Evolutionary conservation across 2,113 vertebrate genomes (phyloP), one percentile per base, ranked within the genome.

Genomic region (Danionella cerebrum): DNA sequence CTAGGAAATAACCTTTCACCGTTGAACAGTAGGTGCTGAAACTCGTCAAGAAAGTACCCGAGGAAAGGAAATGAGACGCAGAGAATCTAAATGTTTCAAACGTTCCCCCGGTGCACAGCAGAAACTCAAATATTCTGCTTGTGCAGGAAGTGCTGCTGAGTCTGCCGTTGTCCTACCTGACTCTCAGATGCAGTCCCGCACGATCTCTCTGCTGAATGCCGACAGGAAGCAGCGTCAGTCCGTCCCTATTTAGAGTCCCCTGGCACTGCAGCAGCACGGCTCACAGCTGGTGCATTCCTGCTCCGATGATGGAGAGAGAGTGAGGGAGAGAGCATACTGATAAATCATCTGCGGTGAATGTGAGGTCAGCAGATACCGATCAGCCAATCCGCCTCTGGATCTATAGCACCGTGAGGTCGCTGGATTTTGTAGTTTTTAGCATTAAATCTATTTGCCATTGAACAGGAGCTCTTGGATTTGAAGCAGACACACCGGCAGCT

Each of bases 211-310:
- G 63, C 73, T 82, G 63, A 48, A 45, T 22, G 78, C 76, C 78
- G 80, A 80, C 81, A 82, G 78, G 77, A 86, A 83, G 74, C 80
- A 76, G 69, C 78, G 72, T 80, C 82, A 79, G 82, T 84, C 78
- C 82, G 84, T 86, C 76, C 84, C 84, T 87, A 84, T 89, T 87
- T 84, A 86, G 84, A 72, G 78, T 86, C 84, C 76, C 73, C 50
- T 76, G 80, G 83, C 77, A 68, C 80, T 76, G 84, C 69, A 18
- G 84, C 69, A 18, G 73, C 80, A 79, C 67, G 55, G 70, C 58
- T 80, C 77, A 75, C 76, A 78, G 78, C 80, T 80, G 68, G 79
- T 76, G 76, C 79, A 75, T 76, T 81, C 77, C 75, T 42, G 27
- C 16, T 48, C 52, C 38, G 54, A 14, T 51, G 52, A 36, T 54